Evolutionary conservation across 2,797 vertebrate species (phyloP), one percentile per base, ranked within the genome.

Genomic region (Danio jaintianensis): DNA sequence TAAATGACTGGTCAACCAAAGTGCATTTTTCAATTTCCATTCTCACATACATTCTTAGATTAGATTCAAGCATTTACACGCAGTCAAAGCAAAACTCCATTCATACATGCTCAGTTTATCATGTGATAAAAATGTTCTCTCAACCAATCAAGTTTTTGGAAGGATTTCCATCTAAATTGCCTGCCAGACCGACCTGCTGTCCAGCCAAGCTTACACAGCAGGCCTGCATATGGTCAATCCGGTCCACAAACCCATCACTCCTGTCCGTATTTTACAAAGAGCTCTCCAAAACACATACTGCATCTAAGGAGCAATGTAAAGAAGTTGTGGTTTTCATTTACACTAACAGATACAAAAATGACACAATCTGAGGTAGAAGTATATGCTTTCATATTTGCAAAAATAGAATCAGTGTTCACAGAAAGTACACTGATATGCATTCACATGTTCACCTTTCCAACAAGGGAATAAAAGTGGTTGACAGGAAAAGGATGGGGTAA

Each of bases 61-160:
- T 68, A n/a, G n/a, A 45, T 12, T 48, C 18, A 29, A 70, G 47
- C 13, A 61, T 75, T 77, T 48, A 61, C 15, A 22, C 67, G 10
- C 6, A 22, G 59, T 40, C 64, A 45, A 47, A 74, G 63, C 36
- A 53, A 47, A 73, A 48, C 29, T 58, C 38, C 55, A 56, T 69
- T 76, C 56, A 43, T 75, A 55, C 63, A 67, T 68, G 71, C 48
- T 79, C 66, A 73, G 71, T 76, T 74, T 72, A 80, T 61, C 43
- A 70, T 22, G 70, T 76, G 77, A 84, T 78, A 82, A 75, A 84
- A 36, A 71, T 20, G 69, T 80, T 72, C 71, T 75, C 38, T 68
- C 13, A 20, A 74, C 75, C 83, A 67, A 81, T 81, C 63, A 75
- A 80, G 48, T 56, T 71, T 84, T 84, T 84, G 80, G 78, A 82